Percentiles rank a stretch among this genome's conserved stretches.
These are phyloP conservation scores for Baryphthengus martii DNA, from an alignment of 2,113 vertebrate species.

Conservation along the genomic window DNA sequence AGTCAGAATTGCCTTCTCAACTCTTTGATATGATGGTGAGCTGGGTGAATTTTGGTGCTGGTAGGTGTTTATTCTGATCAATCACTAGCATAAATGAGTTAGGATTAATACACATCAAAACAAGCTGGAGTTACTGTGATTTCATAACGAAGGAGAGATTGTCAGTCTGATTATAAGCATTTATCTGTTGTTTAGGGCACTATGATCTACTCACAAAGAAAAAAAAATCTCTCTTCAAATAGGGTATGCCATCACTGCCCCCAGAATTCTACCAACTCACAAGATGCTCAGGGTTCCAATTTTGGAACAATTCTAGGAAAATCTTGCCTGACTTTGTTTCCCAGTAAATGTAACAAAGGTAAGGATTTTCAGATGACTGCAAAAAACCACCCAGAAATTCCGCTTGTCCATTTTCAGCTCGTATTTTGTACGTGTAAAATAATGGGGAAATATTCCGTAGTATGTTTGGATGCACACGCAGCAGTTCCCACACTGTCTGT, in stretches of 20 bases:
- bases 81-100: background rate
- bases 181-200: background rate
- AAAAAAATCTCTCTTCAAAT: background rate
- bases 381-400: background rate
- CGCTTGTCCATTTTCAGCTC: background rate
- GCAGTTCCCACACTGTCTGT: background rate
- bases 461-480: background rate
- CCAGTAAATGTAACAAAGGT: background rate
- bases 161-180: background rate
- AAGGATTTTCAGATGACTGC: background rate
- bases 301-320: background rate
- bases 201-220: rapidly evolving
- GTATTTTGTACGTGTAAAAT: background rate
- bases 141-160: background rate
- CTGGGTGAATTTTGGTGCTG: too few relatives aligned
- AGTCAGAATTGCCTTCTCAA: background rate
- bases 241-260: background rate
- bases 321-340: background rate
- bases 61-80: too few relatives aligned
- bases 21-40: too few relatives aligned
- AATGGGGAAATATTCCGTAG: background rate
- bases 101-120: background rate
- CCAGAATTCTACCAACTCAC: background rate
- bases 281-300: background rate
- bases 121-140: background rate